Conservation (phyloP, 35 echinoderm and acorn worm genomes). For the Hemicentrotus pulcherrimus region DNA sequence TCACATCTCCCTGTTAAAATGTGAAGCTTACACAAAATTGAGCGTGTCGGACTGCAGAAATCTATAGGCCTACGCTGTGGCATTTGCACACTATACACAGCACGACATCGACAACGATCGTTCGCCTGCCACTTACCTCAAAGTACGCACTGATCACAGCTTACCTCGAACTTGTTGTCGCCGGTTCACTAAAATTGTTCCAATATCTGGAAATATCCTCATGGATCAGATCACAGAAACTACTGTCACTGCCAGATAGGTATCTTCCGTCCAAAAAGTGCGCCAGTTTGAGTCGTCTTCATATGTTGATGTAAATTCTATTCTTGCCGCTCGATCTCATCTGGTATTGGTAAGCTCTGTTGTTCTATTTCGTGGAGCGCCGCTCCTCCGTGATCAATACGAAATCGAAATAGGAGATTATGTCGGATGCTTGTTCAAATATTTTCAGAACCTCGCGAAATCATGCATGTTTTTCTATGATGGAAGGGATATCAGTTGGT, state of each 20-base stretch:
- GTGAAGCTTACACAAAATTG: background rate
- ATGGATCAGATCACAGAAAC: constrained; percentile 63
- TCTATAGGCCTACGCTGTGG: background rate
- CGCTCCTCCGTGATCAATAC: too few species aligned
- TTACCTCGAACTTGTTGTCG: constrained; percentile 2
- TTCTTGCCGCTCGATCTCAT: background rate
- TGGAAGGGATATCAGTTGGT: too few species aligned
- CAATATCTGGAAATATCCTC: constrained; percentile 55
- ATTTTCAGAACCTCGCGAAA: too few species aligned
- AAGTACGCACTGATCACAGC: background rate
- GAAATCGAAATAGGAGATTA: too few species aligned
- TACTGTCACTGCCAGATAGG: constrained; percentile 49
- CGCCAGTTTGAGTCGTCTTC: constrained; percentile 57
- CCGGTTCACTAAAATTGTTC: background rate
- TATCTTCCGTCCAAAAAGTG: constrained; percentile 68
- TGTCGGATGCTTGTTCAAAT: too few species aligned
- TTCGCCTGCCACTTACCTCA: background rate
- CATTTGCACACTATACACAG: background rate
- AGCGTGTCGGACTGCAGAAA: background rate
- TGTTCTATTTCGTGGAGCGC: background rate
- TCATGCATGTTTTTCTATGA: too few species aligned
- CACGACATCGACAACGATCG: background rate
- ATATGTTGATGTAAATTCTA: background rate
- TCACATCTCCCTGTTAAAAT: background rate
- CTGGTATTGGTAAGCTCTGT: background rate